A percentile compares a stretch with the other conserved stretches of the same genome.
Evolutionary conservation across 2,888 invertebrate genomes (phyloP).

Genomic region (Tetrapedia diversipes): DNA sequence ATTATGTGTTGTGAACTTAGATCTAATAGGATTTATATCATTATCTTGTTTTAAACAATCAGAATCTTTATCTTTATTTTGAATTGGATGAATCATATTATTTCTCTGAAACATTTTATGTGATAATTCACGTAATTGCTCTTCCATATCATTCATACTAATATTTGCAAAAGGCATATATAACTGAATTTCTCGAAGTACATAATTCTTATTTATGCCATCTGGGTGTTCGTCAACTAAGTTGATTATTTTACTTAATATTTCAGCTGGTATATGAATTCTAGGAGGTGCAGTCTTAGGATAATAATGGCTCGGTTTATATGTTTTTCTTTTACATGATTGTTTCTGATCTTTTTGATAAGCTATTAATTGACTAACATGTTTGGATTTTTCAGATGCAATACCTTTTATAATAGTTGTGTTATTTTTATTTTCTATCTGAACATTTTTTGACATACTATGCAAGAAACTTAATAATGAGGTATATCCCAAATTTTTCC

Average conservation of each 20-base stretch:
- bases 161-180: conserved; percentile 35
- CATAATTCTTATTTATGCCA: conserved; percentile 55
- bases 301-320: conserved; percentile 43
- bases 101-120: conserved; percentile 49
- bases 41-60: neutral
- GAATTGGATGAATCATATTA: conserved; percentile 41
- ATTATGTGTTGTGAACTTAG: neutral
- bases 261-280: conserved; percentile 44
- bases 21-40: neutral
- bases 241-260: conserved; percentile 44
- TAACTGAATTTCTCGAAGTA: conserved; percentile 8
- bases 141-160: conserved; percentile 49
- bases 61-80: neutral
- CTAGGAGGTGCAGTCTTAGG: conserved; percentile 19
- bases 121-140: conserved; percentile 60
- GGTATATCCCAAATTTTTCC: conserved; percentile 57
- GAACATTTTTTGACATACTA: conserved; percentile 58
- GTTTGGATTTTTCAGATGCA: conserved; percentile 66
- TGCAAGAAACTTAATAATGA: conserved; percentile 64
- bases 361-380: conserved; percentile 71
- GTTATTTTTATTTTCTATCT: conserved; percentile 19
- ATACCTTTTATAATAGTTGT: conserved; percentile 55
- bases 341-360: conserved; percentile 60
- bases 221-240: conserved; percentile 46
- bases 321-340: neutral